Base-by-base conservation (phyloP, 2,113 vertebrate genomes). In the Zeus faber region DNA sequence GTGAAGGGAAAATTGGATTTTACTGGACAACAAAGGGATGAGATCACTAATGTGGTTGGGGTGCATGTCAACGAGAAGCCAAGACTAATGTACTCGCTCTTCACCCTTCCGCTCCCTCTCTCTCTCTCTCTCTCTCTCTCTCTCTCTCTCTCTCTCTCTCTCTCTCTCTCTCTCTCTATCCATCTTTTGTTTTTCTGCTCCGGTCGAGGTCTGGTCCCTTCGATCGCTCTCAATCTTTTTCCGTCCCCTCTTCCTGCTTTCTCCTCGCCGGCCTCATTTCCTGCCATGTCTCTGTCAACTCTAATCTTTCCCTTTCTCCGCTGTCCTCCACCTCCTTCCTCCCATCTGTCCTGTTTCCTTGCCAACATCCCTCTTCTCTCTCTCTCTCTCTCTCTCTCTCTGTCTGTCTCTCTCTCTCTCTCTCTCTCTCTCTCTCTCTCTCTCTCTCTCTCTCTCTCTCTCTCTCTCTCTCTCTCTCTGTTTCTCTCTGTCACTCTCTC, bases 1-100 rank as follows among this genome's bases (percentile, higher is more conserved):
- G 58, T 31, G 4, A 47, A 49, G 55, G 70, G 76, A 64, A 70
- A 81, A 80, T 79, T 72, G 52, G 71, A 82, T 84, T 77, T 66
- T n/a, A 23, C 41, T 13, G 20, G 55, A 61, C 56, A 71, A 74
- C 63, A 74, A 72, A 63, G 65, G 63, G 72, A 84, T 67, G 48
- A 60, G 72, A 82, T 77, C 74, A 60, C 69, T n/a, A n/a, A n/a
- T n/a, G n/a, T n/a, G n/a, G n/a, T n/a, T n/a, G n/a, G n/a, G n/a
- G n/a, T 35, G 52, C 35, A 17, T 46, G 40, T 64, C 4, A 37
- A 58, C 49, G 55, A 62, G 37, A 43, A 33, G 46, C 54, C 37
- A 46, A 70, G 67, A 55, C 47, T 58, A 61, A 70, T 52, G 22
- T 8, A 6, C 20, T 1, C 18, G n/a, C 33, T 14, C 33, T 20